Evolutionary conservation across 2,113 vertebrate species (phyloP), one percentile per base, ranked within the genome.

Genomic region (Mystacornis crossleyi): DNA sequence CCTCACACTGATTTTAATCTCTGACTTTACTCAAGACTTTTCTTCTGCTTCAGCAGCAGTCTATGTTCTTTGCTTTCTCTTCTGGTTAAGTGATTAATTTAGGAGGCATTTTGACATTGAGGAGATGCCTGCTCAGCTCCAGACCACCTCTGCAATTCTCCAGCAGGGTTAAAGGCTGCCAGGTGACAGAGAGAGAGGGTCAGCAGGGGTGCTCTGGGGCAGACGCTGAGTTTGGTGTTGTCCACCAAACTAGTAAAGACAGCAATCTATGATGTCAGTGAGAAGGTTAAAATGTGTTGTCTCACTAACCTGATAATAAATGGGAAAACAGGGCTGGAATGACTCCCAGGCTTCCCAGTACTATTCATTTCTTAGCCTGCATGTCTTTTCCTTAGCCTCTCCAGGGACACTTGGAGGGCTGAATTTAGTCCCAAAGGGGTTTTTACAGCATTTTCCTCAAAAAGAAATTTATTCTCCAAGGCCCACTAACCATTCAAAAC

Each of bases 401-500:
- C 54, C n/a, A 42, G 36, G 31, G 64, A 17, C 51, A 64, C 4
- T 40, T 38, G 34, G 65, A 57, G 19, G 45, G 17, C 8, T 85
- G 81, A 91, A 83, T 53, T 55, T 84, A 71, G 25, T 36, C n/a
- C 34, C 42, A 60, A 24, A 73, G 9, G 87, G 42, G 9, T 79
- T 93, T 93, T 65, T n/a, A 43, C 64, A 89, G 43, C 10, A 74
- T 86, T 93, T 73, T 94, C 45, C 34, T 48, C 24, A 18, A 36
- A 60, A 71, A 80, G n/a, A 72, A 36, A 12, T 8, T 34, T 3
- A 36, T 74, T 90, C 57, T 69, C 14, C 3, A 16, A 62, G 33
- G 34, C 11, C 25, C 11, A 34, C 18, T 69, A 73, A 65, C 24
- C 9, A 29, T 12, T 81, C 8, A 77, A 91, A 48, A 34, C n/a